Evolutionary conservation across 1,140 invertebrate genomes (phyloP), one percentile per base, ranked within the genome.

Genomic region (Caenorhabditis tropicalis): DNA sequence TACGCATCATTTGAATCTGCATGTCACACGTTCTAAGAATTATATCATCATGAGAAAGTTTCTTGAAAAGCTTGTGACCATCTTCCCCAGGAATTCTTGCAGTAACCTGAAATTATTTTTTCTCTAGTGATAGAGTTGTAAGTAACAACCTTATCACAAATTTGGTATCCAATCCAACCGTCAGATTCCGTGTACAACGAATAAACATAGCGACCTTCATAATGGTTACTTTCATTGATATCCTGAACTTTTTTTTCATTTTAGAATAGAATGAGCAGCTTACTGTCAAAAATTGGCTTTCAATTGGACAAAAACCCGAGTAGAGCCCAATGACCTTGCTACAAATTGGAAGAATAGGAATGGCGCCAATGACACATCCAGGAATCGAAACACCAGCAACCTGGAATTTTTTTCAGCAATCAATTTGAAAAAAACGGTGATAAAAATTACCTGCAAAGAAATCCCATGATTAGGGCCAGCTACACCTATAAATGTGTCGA

Each of bases 381-480:
- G 89, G 89, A 10, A 89, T 56, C 21, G 85, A 85, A 53, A 89
- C 79, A 19, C 85, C 89, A 27, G 65, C 65, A 12, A 74, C 65
- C 65, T 74, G 65, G 3, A 31, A 43, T 12, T 19, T 0, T 7
- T 6, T 10, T 51, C 48, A 19, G n/a, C 19, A 19, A 6, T n/a
- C n/a, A n/a, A n/a, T n/a, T n/a, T n/a, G n/a, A n/a, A n/a, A n/a
- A n/a, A n/a, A 10, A 31, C 5, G 1, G 1, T 60, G 29, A 2
- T 19, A 60, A 49, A 53, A 19, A 82, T 84, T 19, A 89, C 86
- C 86, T 89, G 89, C 15, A 91, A 82, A 7, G 88, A 43, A 51
- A 90, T 91, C 10, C 89, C 89, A 58, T 90, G 89, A 82, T 90
- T 90, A 4, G 89, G 89, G 0, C 89, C 89, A 16, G 89, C 89